Evolutionary conservation across 1,140 invertebrate genomes (phyloP), one percentile per base, ranked within the genome.

Genomic region (Diachasmimorpha longicaudata): DNA sequence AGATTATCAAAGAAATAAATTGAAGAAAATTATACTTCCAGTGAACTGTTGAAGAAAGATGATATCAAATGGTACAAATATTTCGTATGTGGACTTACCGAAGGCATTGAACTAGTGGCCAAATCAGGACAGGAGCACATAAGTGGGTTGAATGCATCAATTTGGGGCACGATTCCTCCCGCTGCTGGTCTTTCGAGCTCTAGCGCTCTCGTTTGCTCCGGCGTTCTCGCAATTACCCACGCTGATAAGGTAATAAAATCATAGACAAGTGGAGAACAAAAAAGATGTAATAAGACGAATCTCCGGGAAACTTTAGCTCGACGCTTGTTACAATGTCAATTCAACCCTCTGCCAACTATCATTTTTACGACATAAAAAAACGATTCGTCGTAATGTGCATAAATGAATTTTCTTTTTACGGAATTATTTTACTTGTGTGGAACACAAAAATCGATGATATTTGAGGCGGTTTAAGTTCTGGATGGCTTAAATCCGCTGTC

Each of bases 121-220:
- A 82, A 77, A 55, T 37, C n/a, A 52, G 58, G 25, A 48, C 63
- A 37, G n/a, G 68, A 74, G 55, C 21, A 42, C 25, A 70, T 94
- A 96, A 79, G 85, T 90, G 74, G 84, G 93, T 44, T 83, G 89
- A 1, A 82, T 69, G 89, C 96, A 63, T 91, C 93, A 63, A 92
- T 99, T 9, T 93, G 92, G 87, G 98, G 98, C 31, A 95, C 91
- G 77, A 93, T 99, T 79, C 98, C 98, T 1, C 92, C 94, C 10
- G 95, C 95, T 81, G 95, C 98, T 36, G 99, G 99, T 6, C 90
- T 99, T 8, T 99, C 98, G 0, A 99, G 97, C 85, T 99, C 98
- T 1, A 99, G 97, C 88, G 98, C 98, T 19, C 89, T 99, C 44
- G 98, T 99, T 3, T 98, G 97, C 84, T 95, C 97, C 55, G 93